A percentile compares a stretch with the other conserved stretches of the same genome.
These are phyloP conservation scores for Palaemon carinicauda DNA, from an alignment of 1,140 invertebrate genomes.

Conservation along the genomic window DNA sequence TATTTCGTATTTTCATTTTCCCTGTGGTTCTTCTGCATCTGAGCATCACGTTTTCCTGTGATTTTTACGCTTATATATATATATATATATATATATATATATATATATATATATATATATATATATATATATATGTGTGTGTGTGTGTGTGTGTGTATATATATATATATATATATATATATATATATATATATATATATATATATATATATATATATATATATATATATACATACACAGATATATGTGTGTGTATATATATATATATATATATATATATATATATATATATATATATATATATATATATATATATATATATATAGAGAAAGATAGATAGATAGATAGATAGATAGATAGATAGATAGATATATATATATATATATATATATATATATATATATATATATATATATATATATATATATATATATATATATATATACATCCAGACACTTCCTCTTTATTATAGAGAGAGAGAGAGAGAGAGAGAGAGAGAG, in stretches of 20 bases:
- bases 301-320: slow-evolving; percentile 2
- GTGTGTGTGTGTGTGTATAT: background rate
- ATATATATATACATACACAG: background rate
- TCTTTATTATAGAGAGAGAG: background rate
- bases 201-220: background rate
- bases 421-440: background rate
- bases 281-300: background rate
- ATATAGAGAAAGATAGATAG: background rate
- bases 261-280: background rate
- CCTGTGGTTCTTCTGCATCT: no score
- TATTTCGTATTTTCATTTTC: no score
- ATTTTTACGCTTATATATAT: no score
- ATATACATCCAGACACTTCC: background rate
- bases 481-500: no score
- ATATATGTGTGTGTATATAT: background rate
- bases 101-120: slow-evolving; percentile 2
- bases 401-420: background rate
- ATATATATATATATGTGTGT: background rate
- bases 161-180: background rate
- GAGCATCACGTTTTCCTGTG: no score
- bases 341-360: background rate
- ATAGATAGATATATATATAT: background rate
- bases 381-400: background rate
- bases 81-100: slow-evolving; percentile 2
- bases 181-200: slow-evolving; percentile 2